These are phyloP conservation scores for Sebastes taczanowskii DNA, from an alignment of 2,797 vertebrate species.

Conservation along the genomic window DNA sequence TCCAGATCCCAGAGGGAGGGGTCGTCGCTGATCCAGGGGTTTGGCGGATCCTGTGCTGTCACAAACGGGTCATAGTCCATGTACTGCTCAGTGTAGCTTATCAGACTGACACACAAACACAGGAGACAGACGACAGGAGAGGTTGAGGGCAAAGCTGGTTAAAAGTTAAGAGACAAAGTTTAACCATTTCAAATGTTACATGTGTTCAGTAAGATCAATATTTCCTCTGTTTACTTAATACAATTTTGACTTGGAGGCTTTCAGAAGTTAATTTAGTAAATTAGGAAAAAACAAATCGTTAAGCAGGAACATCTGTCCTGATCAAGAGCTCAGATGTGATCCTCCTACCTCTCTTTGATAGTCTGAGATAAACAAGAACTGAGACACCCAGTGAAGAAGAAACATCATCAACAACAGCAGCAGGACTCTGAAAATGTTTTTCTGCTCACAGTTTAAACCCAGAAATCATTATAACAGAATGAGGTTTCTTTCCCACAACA, in stretches of 20 bases:
- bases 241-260: not conserved
- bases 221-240: too few species aligned
- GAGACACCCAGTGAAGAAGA: slow-evolving; percentile 7
- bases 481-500: not conserved
- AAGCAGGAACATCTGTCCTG: slow-evolving; percentile 3
- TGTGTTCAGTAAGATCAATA: not conserved
- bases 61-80: slow-evolving; percentile 95
- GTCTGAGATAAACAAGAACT: slow-evolving; percentile 3
- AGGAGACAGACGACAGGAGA: not conserved
- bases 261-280: not conserved
- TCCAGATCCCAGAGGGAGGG: slow-evolving; percentile 92
- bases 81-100: slow-evolving; percentile 94
- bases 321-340: slow-evolving; percentile 1
- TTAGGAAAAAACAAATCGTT: not conserved
- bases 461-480: not conserved
- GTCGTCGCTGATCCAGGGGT: slow-evolving; percentile 97
- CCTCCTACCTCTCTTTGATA: not conserved
- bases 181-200: not conserved
- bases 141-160: not conserved
- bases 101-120: slow-evolving; percentile 84
- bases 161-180: not conserved
- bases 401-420: not conserved
- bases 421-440: not conserved
- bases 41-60: slow-evolving; percentile 89
- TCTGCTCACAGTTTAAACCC: not conserved